phyloP scores from a whole-genome alignment of 2,113 vertebrate species.

The Petaurus breviceps region DNA sequence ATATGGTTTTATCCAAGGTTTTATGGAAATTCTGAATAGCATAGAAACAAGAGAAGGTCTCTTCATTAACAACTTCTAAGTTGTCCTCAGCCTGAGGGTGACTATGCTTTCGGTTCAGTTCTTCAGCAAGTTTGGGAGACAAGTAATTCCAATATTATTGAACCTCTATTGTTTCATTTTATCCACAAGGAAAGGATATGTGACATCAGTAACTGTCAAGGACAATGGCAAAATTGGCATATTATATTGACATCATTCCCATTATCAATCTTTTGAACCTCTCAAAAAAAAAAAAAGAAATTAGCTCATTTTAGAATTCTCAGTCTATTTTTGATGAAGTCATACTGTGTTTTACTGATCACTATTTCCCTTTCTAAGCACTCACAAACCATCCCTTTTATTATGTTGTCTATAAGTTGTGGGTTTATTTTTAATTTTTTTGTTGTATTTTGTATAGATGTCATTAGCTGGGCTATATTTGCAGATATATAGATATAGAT shows the following conservation, averaged over 20 bases:
- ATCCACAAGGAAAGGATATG: background rate
- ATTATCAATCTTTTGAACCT: background rate
- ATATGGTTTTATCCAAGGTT: background rate
- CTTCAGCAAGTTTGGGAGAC: background rate
- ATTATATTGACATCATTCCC: background rate
- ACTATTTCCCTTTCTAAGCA: background rate
- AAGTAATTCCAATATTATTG: background rate
- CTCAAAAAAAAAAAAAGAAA: background rate
- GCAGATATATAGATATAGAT: no score
- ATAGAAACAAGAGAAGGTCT: background rate
- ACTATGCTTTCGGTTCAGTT: background rate
- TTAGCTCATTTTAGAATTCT: background rate
- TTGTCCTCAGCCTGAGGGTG: background rate
- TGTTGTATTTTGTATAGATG: no score
- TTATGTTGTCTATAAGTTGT: background rate
- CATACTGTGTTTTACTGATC: background rate
- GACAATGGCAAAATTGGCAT: background rate
- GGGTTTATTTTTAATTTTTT: background rate
- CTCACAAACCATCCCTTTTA: background rate
- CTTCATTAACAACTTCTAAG: background rate
- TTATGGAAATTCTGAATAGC: background rate
- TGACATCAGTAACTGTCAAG: background rate
- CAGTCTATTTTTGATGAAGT: background rate
- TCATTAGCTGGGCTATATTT: no score
- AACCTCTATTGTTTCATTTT: background rate